Conservation (phyloP, 2,113 vertebrate species). For the Gorsachius goisagi region DNA sequence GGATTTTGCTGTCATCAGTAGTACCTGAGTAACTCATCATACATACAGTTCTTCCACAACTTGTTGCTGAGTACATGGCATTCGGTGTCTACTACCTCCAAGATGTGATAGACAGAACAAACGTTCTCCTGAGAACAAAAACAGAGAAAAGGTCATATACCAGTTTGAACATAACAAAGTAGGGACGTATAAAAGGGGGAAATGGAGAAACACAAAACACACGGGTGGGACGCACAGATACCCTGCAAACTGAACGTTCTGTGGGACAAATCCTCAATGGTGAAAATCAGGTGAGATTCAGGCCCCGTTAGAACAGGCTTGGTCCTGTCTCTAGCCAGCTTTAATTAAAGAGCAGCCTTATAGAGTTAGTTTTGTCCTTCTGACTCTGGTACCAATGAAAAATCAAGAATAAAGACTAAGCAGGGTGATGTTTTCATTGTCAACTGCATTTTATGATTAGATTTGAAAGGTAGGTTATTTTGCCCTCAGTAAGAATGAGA, state of each 20-base stretch:
- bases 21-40: neutral
- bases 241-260: neutral
- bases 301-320: neutral
- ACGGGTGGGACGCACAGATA: neutral
- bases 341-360: neutral
- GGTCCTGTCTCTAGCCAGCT: neutral
- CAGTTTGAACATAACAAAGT: neutral
- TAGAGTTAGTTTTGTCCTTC: neutral
- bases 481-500: neutral
- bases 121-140: neutral
- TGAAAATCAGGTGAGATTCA: neutral
- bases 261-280: neutral
- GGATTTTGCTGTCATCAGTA: neutral
- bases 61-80: conserved; percentile 69
- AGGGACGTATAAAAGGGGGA: neutral
- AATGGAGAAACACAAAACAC: neutral
- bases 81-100: conserved; percentile 68
- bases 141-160: neutral
- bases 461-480: neutral
- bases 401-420: neutral
- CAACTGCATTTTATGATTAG: neutral
- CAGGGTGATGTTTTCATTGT: neutral
- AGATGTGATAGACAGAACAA: conserved; percentile 56
- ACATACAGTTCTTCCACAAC: conserved; percentile 32
- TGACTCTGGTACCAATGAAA: neutral